These are phyloP conservation scores for Geotrupes spiniger DNA, from an alignment of 2,888 invertebrate species.

Conservation along the genomic window DNA sequence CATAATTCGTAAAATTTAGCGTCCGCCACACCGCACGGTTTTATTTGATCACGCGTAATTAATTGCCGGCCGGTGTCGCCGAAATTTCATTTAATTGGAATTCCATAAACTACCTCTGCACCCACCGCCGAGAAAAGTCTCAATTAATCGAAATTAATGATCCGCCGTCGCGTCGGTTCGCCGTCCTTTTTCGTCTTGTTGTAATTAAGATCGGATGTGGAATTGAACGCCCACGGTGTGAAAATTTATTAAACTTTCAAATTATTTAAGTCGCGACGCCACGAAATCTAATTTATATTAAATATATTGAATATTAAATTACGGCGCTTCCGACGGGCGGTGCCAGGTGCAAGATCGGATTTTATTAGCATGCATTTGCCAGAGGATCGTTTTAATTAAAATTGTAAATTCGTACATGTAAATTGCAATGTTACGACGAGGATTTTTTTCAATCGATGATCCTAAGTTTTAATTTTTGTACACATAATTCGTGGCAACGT, in stretches of 20 bases:
- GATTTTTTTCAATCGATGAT: too few species aligned
- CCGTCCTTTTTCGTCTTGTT: neutral
- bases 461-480: too few species aligned
- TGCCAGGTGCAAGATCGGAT: too few species aligned
- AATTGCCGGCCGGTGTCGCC: too few species aligned
- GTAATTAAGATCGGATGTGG: constrained; percentile 18
- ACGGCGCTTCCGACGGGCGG: constrained; percentile 3
- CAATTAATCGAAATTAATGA: constrained; percentile 5
- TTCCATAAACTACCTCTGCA: neutral
- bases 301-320: constrained; percentile 34
- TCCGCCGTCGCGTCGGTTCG: neutral
- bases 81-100: neutral
- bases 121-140: neutral
- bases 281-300: constrained; percentile 35
- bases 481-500: too few species aligned
- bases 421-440: too few species aligned
- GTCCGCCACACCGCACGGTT: too few species aligned
- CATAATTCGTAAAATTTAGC: too few species aligned
- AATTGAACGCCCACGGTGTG: constrained; percentile 15
- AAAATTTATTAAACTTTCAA: constrained; percentile 29
- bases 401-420: too few species aligned
- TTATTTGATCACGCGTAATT: too few species aligned
- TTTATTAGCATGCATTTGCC: too few species aligned
- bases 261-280: constrained; percentile 31
- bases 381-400: too few species aligned